Percentiles rank a stretch among this genome's conserved stretches.
phyloP scores from a whole-genome alignment of 2,888 invertebrate genomes.

The Penaeus monodon region DNA sequence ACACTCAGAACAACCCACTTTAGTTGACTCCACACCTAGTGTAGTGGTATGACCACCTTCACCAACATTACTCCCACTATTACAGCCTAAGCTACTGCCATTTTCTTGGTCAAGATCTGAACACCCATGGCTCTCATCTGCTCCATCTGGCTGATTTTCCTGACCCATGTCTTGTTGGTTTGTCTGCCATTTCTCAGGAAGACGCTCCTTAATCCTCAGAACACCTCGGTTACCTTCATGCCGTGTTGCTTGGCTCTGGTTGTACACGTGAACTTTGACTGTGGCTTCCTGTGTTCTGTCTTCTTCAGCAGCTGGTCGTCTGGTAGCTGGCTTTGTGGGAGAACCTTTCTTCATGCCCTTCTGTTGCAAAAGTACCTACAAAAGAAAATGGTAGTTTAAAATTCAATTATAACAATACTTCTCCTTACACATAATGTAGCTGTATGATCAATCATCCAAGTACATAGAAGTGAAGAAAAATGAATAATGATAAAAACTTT shows the following conservation, averaged over 20 bases:
- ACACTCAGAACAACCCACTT: conserved; percentile 52
- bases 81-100: neutral
- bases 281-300: conserved; percentile 44
- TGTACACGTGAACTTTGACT: conserved; percentile 63
- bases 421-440: neutral
- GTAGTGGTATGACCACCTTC: conserved; percentile 13
- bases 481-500: neutral
- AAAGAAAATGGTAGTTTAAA: conserved; percentile 9
- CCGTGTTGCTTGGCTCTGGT: conserved; percentile 45
- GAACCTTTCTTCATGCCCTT: conserved; percentile 59
- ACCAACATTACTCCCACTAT: neutral
- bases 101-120: conserved; percentile 3
- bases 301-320: conserved; percentile 22
- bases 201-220: conserved; percentile 57
- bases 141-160: conserved; percentile 18
- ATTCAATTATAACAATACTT: neutral
- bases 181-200: conserved; percentile 61
- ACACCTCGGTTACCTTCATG: conserved; percentile 48
- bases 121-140: conserved; percentile 23
- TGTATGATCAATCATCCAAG: neutral
- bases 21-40: conserved; percentile 30
- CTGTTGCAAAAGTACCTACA: conserved; percentile 61
- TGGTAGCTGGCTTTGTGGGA: conserved; percentile 31
- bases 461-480: neutral
- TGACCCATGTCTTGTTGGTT: conserved; percentile 11